Evolutionary conservation across 2,888 invertebrate genomes (phyloP).

Genomic region (Quadriops clusia): DNA sequence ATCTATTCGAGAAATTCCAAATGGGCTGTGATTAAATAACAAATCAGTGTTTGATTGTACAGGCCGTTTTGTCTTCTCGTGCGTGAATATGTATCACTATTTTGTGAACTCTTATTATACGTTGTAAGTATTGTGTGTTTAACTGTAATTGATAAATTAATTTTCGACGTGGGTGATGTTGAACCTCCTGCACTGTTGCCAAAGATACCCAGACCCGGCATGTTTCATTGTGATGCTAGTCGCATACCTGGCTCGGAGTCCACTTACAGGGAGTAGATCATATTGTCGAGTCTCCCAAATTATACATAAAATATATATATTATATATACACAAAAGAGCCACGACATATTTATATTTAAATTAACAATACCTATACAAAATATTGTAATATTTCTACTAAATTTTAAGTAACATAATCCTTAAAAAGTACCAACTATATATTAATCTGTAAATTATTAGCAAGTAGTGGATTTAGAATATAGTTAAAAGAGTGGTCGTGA

Average conservation of each 20-base stretch:
- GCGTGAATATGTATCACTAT: slow-evolving; percentile 33
- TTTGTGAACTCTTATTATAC: slow-evolving; percentile 33
- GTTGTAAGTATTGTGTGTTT: slow-evolving; percentile 28
- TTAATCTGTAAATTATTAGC: slow-evolving; percentile 37
- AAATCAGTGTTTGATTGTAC: slow-evolving; percentile 57
- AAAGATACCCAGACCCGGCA: slow-evolving; percentile 27
- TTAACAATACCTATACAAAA: slow-evolving; percentile 29
- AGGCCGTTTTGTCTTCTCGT: slow-evolving; percentile 53
- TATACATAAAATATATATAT: slow-evolving; percentile 7
- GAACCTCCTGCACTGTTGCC: slow-evolving; percentile 18
- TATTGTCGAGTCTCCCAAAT: slow-evolving; percentile 8
- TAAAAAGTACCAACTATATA: slow-evolving; percentile 55
- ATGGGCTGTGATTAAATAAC: slow-evolving; percentile 66
- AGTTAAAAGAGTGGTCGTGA: slow-evolving; percentile 18
- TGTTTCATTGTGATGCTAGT: slow-evolving; percentile 31
- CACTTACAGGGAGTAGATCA: too few species aligned
- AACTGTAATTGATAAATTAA: slow-evolving; percentile 15
- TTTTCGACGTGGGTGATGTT: slow-evolving; percentile 15
- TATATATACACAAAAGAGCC: slow-evolving; percentile 20
- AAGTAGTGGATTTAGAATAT: slow-evolving; percentile 12
- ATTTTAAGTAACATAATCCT: slow-evolving; percentile 36
- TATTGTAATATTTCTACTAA: slow-evolving; percentile 34
- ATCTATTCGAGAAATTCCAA: slow-evolving; percentile 55
- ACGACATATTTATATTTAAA: slow-evolving; percentile 33
- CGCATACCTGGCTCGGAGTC: too few species aligned